phyloP scores from a whole-genome alignment of 2,888 invertebrate species.

The Mythimna pallens region DNA sequence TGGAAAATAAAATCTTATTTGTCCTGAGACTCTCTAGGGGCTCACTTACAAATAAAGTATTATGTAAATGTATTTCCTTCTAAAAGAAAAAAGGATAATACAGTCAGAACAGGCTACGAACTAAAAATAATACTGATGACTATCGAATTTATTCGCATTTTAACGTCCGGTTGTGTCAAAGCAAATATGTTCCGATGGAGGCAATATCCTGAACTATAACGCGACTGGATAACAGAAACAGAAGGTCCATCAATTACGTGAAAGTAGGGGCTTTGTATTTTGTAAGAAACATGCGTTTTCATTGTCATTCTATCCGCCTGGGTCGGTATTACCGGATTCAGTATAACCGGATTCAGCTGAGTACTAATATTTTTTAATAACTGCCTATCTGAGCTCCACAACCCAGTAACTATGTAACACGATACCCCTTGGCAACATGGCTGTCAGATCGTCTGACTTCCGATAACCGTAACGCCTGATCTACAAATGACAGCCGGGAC shows the following conservation, averaged over 20 bases:
- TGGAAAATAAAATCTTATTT: slow-evolving; percentile 9
- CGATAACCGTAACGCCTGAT: too few species aligned
- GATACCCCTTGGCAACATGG: too few species aligned
- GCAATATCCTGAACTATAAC: slow-evolving; percentile 8
- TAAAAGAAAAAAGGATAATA: slow-evolving; percentile 16
- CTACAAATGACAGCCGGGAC: too few species aligned
- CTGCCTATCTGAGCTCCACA: too few species aligned
- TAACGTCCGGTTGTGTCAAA: slow-evolving; percentile 43
- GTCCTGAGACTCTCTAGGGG: neutral
- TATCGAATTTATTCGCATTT: slow-evolving; percentile 26
- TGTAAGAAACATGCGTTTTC: neutral
- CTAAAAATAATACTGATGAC: slow-evolving; percentile 20
- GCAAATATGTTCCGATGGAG: slow-evolving; percentile 44
- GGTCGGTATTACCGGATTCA: too few species aligned
- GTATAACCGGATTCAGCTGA: too few species aligned
- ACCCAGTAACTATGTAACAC: too few species aligned
- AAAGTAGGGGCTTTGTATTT: neutral
- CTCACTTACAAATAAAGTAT: slow-evolving; percentile 18
- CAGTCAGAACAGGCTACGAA: neutral
- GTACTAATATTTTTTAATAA: too few species aligned
- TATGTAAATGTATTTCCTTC: slow-evolving; percentile 29
- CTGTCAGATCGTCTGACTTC: too few species aligned
- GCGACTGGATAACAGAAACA: neutral
- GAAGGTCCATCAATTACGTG: slow-evolving; percentile 25
- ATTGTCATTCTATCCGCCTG: neutral